Conservation (phyloP, 2,113 vertebrate species). For the Pardalotus punctatus region DNA sequence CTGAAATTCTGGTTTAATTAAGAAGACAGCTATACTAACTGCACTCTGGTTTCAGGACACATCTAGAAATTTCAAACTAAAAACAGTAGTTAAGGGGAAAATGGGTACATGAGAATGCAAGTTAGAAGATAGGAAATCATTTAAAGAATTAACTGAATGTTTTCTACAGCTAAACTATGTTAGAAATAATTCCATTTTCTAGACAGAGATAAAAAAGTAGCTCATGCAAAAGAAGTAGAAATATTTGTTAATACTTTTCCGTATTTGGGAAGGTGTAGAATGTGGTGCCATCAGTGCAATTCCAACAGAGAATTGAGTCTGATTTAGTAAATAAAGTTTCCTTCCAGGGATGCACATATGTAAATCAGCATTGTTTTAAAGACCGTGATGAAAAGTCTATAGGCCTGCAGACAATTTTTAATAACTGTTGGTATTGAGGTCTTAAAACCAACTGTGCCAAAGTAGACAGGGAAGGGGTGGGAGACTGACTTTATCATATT, state of each 20-base stretch:
- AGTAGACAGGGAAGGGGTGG: background rate
- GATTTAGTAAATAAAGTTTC: background rate
- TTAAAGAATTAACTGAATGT: background rate
- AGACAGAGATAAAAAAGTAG: background rate
- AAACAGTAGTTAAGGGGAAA: background rate
- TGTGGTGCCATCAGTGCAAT: background rate
- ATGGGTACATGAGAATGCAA: background rate
- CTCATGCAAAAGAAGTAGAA: background rate
- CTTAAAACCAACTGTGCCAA: background rate
- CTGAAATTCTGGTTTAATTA: background rate
- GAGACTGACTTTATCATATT: background rate
- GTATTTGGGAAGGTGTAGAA: background rate
- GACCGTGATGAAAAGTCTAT: background rate
- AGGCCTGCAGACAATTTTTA: background rate
- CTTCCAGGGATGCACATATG: background rate
- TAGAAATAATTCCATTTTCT: background rate
- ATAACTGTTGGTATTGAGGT: background rate
- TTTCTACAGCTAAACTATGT: background rate
- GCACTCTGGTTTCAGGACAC: background rate
- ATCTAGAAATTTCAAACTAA: background rate
- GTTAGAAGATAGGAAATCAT: background rate
- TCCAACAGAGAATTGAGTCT: background rate
- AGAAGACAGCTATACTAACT: background rate
- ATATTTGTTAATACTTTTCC: background rate
- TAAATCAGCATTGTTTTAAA: background rate